Evolutionary conservation across 2,797 vertebrate genomes (phyloP).

Genomic region (Threskiornis aethiopicus): DNA sequence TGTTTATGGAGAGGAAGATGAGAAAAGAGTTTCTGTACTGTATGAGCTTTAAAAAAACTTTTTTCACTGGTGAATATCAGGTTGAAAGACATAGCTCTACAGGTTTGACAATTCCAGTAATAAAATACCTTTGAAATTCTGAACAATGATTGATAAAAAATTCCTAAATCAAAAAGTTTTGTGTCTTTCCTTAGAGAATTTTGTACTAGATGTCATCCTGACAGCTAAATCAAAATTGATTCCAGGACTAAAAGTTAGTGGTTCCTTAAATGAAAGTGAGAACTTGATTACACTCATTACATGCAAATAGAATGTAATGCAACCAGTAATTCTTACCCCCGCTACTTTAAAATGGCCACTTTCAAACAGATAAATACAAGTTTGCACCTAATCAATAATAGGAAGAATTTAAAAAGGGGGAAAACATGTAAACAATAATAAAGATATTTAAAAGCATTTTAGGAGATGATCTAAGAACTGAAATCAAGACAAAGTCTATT

Average conservation of each 20-base stretch:
- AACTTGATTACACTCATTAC: not conserved
- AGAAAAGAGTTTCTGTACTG: not conserved
- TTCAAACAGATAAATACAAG: not conserved
- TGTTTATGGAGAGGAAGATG: not conserved
- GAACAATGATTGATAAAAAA: constrained; percentile 15
- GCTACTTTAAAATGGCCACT: not conserved
- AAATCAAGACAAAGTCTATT: not conserved
- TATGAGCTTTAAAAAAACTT: not conserved
- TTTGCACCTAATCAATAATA: not conserved
- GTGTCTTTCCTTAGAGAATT: not conserved
- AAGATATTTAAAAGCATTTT: not conserved
- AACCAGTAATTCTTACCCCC: not conserved
- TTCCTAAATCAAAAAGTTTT: constrained; percentile 8
- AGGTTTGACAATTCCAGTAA: not conserved
- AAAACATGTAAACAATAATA: not conserved
- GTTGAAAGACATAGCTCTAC: not conserved
- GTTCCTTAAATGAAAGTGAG: not conserved
- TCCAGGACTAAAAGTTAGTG: not conserved
- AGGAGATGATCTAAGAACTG: not conserved
- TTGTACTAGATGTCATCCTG: not conserved
- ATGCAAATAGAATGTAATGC: not conserved
- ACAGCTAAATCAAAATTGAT: not conserved
- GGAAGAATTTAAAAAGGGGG: not conserved
- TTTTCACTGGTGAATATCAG: not conserved
- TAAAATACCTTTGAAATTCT: not conserved